A percentile compares a stretch with the other conserved stretches of the same genome.
These are phyloP conservation scores for Cetoscarus ocellatus DNA, from an alignment of 2,797 vertebrate genomes.

Conservation along the genomic window DNA sequence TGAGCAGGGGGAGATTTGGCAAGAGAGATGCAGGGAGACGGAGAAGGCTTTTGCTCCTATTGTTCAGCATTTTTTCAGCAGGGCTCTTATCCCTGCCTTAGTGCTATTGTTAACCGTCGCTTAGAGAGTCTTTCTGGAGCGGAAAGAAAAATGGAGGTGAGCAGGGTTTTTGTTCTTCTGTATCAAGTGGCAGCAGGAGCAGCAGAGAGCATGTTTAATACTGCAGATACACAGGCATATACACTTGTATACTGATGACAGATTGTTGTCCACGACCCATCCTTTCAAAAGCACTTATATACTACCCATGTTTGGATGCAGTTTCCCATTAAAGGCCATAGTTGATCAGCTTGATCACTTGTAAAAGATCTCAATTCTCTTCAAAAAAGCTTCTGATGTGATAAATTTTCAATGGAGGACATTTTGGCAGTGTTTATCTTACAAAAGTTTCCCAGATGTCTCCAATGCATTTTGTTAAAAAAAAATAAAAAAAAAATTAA, in stretches of 20 bases:
- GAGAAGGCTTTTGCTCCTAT: slow-evolving; percentile 20
- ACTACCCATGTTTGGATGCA: slow-evolving; percentile 29
- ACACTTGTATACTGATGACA: slow-evolving; percentile 5
- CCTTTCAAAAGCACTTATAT: slow-evolving; percentile 36
- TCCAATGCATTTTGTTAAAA: no score
- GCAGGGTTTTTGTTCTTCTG: slow-evolving; percentile 35
- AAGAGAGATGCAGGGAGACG: slow-evolving; percentile 19
- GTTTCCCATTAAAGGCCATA: slow-evolving; percentile 5
- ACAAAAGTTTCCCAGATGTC: no score
- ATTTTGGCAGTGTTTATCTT: no score
- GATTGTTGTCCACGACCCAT: slow-evolving; percentile 15
- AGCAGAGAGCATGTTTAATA: slow-evolving; percentile 39
- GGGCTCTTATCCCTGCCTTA: slow-evolving; percentile 41
- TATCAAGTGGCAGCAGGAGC: slow-evolving; percentile 55
- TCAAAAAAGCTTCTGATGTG: no score
- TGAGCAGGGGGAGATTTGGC: slow-evolving; percentile 54
- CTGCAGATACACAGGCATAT: slow-evolving; percentile 14
- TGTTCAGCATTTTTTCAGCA: slow-evolving; percentile 27
- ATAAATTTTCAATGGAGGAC: no score
- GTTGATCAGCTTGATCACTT: no score
- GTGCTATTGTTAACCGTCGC: slow-evolving; percentile 40
- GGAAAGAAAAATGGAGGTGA: slow-evolving; percentile 30
- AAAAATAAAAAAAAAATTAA: no score
- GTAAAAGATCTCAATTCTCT: no score
- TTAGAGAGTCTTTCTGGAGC: slow-evolving; percentile 35